These are phyloP conservation scores for Pomacea maculata DNA, from an alignment of 1,140 invertebrate species.

Conservation along the genomic window DNA sequence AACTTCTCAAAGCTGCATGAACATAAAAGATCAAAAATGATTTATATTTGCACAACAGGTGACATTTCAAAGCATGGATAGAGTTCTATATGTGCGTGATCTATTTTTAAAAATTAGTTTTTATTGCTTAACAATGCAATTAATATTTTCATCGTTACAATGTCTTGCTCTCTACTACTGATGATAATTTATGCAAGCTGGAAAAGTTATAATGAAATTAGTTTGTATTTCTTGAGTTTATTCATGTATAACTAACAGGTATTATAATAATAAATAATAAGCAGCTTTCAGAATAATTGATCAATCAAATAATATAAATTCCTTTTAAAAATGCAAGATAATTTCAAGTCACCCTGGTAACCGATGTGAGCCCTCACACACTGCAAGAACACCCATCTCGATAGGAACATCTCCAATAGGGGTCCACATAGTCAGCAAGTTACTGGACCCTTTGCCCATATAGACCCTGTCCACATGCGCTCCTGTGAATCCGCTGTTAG, in stretches of 20 bases:
- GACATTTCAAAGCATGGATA: background rate
- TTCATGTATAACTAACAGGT: background rate
- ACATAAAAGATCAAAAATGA: background rate
- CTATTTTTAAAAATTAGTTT: too few relatives aligned
- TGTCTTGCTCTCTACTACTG: too few relatives aligned
- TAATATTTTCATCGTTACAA: too few relatives aligned
- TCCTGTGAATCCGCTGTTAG: conserved; percentile 52
- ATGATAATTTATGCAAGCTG: too few relatives aligned
- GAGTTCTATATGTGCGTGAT: too few relatives aligned
- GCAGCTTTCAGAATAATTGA: background rate
- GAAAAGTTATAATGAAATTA: background rate
- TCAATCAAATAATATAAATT: background rate
- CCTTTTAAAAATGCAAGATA: background rate
- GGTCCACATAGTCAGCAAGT: conserved; percentile 58
- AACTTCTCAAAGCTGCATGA: conserved; percentile 48
- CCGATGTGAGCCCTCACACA: conserved; percentile 54
- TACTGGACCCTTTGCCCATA: conserved; percentile 50
- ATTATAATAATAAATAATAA: background rate
- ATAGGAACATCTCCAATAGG: conserved; percentile 54
- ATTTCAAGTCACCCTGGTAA: conserved; percentile 39
- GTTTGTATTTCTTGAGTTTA: background rate
- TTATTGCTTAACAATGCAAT: too few relatives aligned
- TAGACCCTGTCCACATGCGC: conserved; percentile 62
- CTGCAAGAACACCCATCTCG: conserved; percentile 51
- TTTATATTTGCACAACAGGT: too few relatives aligned